Evolutionary conservation across 2,888 invertebrate genomes (phyloP), one percentile per base, ranked within the genome.

Genomic region (Gari tellinella): DNA sequence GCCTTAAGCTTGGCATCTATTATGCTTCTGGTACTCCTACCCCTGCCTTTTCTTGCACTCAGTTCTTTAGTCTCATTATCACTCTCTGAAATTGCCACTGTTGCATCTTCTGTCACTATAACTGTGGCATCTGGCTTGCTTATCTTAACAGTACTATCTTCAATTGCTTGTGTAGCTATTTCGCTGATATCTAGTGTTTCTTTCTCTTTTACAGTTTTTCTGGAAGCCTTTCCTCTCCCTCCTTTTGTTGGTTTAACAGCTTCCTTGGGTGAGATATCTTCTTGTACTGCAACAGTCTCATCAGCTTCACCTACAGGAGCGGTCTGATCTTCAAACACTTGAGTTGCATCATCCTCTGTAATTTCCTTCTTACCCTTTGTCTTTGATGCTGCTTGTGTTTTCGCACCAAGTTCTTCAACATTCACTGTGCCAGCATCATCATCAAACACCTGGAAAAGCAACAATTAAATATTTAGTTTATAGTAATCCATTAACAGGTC

Each of bases 291-390:
- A 2, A 61, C 60, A 21, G 60, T 63, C 25, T 67, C 66, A 43
- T 72, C 57, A 43, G 76, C 15, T 31, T 10, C 31, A 31, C 31
- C 31, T 31, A 31, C 10, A 31, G 25, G 23, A n/a, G 21, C 41
- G 46, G 65, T 40, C 17, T 38, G 31, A 49, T 55, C 67, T 23
- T 69, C 62, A 57, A 56, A 38, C 1, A 63, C 53, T 43, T 72
- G 68, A 26, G 72, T 72, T n/a, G 72, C 63, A 45, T 62, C 68
- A 61, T 68, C 72, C 31, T 4, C 10, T 10, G 4, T 10, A 4
- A 10, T 31, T 10, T 31, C 31, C 10, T 31, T 31, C 31, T 31
- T 31, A 31, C 31, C 31, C 31, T 31, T 31, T 4, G 31, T 31
- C 10, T 4, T 7, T 31, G 31, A 31, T 31, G 31, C 31, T n/a